Evolutionary conservation across 2,113 vertebrate genomes (phyloP).

Genomic region (Chloroceryle aenea): DNA sequence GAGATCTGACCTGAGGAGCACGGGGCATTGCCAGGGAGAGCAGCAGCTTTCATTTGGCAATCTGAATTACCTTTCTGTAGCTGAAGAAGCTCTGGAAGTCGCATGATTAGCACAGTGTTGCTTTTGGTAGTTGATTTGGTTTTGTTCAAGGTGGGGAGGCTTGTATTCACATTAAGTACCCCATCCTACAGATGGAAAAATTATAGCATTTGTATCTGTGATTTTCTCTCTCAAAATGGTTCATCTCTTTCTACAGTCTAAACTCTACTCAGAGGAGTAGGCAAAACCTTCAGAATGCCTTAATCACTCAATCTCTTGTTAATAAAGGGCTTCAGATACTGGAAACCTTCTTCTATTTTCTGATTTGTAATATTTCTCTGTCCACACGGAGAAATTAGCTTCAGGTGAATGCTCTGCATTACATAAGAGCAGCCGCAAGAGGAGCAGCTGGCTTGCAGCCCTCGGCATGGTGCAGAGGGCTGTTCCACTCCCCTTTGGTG

Average conservation of each 20-base stretch:
- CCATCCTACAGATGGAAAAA: not conserved
- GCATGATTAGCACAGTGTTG: not conserved
- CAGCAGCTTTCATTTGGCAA: not conserved
- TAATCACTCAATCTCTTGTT: not conserved
- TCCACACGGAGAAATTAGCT: not conserved
- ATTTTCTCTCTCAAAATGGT: not conserved
- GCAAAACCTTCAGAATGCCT: rapidly evolving
- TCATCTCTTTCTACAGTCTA: not conserved
- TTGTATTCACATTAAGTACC: not conserved
- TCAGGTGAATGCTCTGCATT: not conserved
- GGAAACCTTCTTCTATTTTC: not conserved
- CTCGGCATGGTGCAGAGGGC: not conserved
- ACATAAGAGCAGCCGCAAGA: rapidly evolving
- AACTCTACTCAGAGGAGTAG: not conserved
- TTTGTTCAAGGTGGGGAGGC: not conserved
- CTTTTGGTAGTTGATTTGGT: not conserved
- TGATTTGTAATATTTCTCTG: not conserved
- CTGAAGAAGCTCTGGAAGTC: not conserved
- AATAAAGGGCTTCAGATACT: not conserved
- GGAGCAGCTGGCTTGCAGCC: not conserved
- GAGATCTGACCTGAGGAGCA: not conserved
- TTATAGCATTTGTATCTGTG: rapidly evolving
- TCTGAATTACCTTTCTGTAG: not conserved
- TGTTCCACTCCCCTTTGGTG: not conserved
- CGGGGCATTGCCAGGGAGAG: not conserved